These are phyloP conservation scores for Zaprionus lineosus DNA, from an alignment of 2,888 invertebrate species.

Conservation along the genomic window DNA sequence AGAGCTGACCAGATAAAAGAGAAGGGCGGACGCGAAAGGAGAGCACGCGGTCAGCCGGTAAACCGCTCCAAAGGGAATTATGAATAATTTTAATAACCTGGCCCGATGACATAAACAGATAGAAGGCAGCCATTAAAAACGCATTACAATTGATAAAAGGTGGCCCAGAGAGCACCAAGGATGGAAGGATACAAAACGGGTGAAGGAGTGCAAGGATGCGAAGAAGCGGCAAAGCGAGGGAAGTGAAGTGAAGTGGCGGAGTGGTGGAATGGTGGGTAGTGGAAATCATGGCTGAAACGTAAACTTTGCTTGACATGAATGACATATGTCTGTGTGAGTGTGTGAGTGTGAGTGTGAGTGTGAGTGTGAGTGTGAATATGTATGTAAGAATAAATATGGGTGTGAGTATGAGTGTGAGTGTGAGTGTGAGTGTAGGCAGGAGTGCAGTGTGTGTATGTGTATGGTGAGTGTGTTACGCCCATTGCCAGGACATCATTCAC, in stretches of 20 bases:
- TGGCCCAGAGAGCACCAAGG: conserved; percentile 31
- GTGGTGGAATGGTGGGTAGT: conserved; percentile 13
- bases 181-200: no score
- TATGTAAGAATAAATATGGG: conserved; percentile 6
- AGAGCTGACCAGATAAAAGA: background rate
- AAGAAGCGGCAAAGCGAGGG: conserved; percentile 2
- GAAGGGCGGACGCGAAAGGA: background rate
- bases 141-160: conserved; percentile 70
- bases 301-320: conserved; percentile 64
- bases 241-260: background rate
- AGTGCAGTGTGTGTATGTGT: no score
- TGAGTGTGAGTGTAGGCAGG: conserved; percentile 6
- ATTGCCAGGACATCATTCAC: conserved; percentile 61
- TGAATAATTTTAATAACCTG: conserved; percentile 69
- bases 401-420: conserved; percentile 1
- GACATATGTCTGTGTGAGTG: conserved; percentile 40
- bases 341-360: conserved; percentile 1
- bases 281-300: conserved; percentile 48
- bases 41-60: no score
- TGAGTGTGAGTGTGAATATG: background rate
- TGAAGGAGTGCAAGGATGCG: no score
- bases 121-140: conserved; percentile 69
- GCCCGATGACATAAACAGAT: conserved; percentile 71
- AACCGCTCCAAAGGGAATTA: conserved; percentile 54
- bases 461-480: conserved; percentile 15